Conservation (phyloP, 1,140 invertebrate genomes). For the Cydia strobilella region DNA sequence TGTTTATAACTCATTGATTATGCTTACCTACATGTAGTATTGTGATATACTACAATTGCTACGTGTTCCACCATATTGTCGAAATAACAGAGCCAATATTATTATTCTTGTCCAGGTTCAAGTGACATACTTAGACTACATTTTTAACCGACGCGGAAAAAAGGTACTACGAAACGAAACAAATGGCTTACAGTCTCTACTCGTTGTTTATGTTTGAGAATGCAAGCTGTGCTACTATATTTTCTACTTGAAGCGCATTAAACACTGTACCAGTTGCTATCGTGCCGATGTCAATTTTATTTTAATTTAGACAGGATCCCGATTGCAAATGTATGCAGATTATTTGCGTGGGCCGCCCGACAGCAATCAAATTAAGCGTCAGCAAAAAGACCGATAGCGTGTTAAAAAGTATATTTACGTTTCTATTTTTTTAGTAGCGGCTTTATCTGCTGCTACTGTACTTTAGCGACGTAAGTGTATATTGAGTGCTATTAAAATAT, state of each 20-base stretch:
- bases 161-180: neutral
- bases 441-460: neutral
- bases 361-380: slow-evolving; percentile 34
- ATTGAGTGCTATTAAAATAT: no score
- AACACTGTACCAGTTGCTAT: neutral
- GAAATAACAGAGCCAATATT: no score
- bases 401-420: slow-evolving; percentile 4
- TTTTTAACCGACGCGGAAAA: no score
- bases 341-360: slow-evolving; percentile 35
- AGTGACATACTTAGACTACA: no score
- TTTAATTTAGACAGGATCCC: slow-evolving; percentile 30
- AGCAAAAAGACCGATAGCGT: slow-evolving; percentile 33
- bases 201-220: neutral
- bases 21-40: no score
- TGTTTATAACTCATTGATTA: no score
- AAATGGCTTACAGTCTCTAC: neutral
- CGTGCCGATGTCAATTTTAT: slow-evolving; percentile 27
- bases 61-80: no score
- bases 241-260: neutral
- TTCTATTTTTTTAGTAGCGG: slow-evolving; percentile 10
- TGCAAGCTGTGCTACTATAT: neutral
- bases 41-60: no score
- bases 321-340: slow-evolving; percentile 37
- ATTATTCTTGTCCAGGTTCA: no score
- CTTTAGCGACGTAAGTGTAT: neutral